Percentiles rank a stretch among this genome's conserved stretches.
Conservation (phyloP, 2,888 invertebrate genomes). For the Nephrotoma appendiculata region DNA sequence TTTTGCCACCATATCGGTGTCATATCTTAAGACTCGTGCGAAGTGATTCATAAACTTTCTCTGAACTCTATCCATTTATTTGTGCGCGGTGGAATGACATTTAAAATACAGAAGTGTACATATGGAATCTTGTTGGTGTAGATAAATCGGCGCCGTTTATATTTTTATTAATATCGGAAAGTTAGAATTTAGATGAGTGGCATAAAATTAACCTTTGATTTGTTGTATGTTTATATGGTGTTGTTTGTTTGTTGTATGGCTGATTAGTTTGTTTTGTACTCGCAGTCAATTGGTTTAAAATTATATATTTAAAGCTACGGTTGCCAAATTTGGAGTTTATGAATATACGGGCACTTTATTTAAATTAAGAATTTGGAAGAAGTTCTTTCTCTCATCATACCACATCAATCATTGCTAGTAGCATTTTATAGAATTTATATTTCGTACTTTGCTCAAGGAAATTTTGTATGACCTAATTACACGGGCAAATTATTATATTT, state of each 20-base stretch:
- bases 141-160: background rate
- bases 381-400: no score
- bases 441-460: no score
- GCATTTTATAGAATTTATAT: no score
- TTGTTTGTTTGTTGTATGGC: background rate
- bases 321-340: no score
- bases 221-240: background rate
- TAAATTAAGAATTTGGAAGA: no score
- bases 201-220: background rate
- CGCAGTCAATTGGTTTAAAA: no score
- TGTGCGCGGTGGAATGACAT: background rate
- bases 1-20: background rate
- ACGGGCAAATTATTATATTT: no score
- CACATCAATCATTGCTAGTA: no score
- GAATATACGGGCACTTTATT: no score
- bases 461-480: no score
- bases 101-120: background rate
- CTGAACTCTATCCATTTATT: background rate
- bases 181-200: background rate
- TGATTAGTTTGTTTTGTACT: background rate
- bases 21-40: background rate
- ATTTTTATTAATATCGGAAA: background rate
- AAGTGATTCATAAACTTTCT: background rate
- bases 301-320: no score
- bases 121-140: background rate